Evolutionary conservation across 2,888 invertebrate species (phyloP).

Genomic region (Sesia bembeciformis): DNA sequence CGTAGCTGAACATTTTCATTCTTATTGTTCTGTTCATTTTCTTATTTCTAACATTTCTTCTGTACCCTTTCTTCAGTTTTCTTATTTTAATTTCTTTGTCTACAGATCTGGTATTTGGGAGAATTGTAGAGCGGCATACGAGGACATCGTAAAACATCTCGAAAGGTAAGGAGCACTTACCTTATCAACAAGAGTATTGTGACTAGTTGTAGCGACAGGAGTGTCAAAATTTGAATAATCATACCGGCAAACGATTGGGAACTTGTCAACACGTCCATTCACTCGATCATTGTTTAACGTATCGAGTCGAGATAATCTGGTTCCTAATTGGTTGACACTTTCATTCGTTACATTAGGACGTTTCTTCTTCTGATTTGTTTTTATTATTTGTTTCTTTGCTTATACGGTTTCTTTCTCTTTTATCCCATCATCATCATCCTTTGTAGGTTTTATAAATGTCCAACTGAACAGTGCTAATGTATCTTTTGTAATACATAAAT

Average conservation of each 20-base stretch:
- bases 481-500: not conserved
- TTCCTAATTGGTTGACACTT: conserved; percentile 21
- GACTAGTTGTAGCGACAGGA: conserved; percentile 3
- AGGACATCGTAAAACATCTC: conserved; percentile 95
- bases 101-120: conserved; percentile 92
- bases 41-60: conserved; percentile 17
- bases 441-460: not conserved
- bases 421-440: conserved; percentile 7
- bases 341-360: conserved; percentile 12
- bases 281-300: conserved; percentile 20
- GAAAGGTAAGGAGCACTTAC: conserved; percentile 83
- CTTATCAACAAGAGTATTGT: conserved; percentile 3
- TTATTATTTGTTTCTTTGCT: conserved; percentile 4
- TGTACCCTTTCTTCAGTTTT: conserved; percentile 32
- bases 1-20: conserved; percentile 7
- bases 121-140: conserved; percentile 95
- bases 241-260: not conserved
- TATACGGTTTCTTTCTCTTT: conserved; percentile 5
- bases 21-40: conserved; percentile 19
- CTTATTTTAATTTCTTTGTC: conserved; percentile 66
- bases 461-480: not conserved
- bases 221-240: conserved; percentile 1
- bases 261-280: conserved; percentile 2
- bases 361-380: conserved; percentile 9
- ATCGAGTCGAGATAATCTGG: conserved; percentile 10